Conservation (phyloP, 2,113 vertebrate genomes). For the Syngnathus floridae region DNA sequence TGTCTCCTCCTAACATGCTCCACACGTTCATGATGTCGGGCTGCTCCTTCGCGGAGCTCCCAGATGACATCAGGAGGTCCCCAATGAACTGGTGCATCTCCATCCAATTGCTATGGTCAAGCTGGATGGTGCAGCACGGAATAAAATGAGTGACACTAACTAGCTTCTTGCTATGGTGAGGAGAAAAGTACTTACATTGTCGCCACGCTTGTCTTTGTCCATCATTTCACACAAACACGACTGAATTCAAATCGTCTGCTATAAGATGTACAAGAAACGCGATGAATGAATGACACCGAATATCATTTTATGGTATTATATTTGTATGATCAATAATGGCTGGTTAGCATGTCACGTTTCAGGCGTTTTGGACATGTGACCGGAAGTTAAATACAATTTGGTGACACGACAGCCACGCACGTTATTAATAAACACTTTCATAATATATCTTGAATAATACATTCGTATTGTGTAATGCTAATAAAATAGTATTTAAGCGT, state of each 20-base stretch:
- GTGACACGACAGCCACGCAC: background rate
- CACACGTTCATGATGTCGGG: slow-evolving; percentile 58
- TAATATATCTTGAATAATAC: background rate
- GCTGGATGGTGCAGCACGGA: background rate
- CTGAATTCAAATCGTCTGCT: background rate
- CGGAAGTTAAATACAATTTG: background rate
- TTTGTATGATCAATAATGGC: background rate
- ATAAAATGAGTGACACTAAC: background rate
- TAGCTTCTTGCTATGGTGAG: background rate
- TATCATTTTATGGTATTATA: background rate
- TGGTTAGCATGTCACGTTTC: slow-evolving; percentile 36
- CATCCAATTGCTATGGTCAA: slow-evolving; percentile 63
- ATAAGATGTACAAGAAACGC: background rate
- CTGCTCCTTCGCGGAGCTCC: slow-evolving; percentile 50
- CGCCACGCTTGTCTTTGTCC: slow-evolving; percentile 65
- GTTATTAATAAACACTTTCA: background rate
- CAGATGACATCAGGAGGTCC: slow-evolving; percentile 64
- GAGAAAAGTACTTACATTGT: slow-evolving; percentile 52
- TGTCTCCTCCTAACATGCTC: slow-evolving; percentile 44
- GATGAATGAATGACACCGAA: fast-evolving
- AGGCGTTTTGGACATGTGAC: slow-evolving; percentile 49
- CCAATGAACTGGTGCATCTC: slow-evolving; percentile 74
- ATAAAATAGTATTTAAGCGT: background rate
- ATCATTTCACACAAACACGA: slow-evolving; percentile 29
- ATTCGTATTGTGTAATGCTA: background rate